Base-by-base conservation (phyloP, 1,140 invertebrate species). In the Gerris buenoi region DNA sequence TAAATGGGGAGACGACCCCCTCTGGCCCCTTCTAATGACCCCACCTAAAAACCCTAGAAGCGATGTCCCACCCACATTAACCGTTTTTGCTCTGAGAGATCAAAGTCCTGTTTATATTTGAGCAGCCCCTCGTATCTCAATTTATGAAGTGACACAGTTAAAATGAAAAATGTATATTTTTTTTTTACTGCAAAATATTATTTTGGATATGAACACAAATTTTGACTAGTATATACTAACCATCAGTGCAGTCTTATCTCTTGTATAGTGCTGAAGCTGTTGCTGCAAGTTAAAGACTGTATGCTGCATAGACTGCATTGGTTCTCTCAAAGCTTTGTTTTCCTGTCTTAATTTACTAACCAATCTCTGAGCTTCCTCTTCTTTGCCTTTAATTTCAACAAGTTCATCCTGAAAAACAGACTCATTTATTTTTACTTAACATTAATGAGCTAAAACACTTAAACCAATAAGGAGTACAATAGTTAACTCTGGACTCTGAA, bases 231-330 rank as follows among this genome's bases (percentile, higher is more conserved):
- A 46, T 25, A 46, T 60, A 68, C 70, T 72, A 74, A 81, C 81
- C 63, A 72, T 74, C 18, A 85, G 75, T n/a, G 81, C 81, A 70
- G 81, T 76, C 75, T 87, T 88, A 75, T 93, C 90, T 71, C 90
- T 89, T 65, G 90, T 86, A 72, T 91, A 92, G 75, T 90, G 89
- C 26, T 82, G 81, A 68, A 92, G 78, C 74, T 90, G 85, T 68
- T 86, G 82, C 67, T 83, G 85, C 63, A 89, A 78, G 70, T 90
- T 86, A 56, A 82, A 80, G 2, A 85, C 77, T 74, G 89, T 85
- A 60, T 84, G 80, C 65, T 85, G 78, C 0, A 86, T 85, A 61
- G 84, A 79, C 74, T 88, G 85, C 3, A 92, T 75, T 0, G 90
- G 89, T 67, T 85, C 83, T 3, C 78, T 78, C 25, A 93, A 77